Evolutionary conservation across 2,888 invertebrate genomes (phyloP).

Genomic region (Tenodera sinensis): DNA sequence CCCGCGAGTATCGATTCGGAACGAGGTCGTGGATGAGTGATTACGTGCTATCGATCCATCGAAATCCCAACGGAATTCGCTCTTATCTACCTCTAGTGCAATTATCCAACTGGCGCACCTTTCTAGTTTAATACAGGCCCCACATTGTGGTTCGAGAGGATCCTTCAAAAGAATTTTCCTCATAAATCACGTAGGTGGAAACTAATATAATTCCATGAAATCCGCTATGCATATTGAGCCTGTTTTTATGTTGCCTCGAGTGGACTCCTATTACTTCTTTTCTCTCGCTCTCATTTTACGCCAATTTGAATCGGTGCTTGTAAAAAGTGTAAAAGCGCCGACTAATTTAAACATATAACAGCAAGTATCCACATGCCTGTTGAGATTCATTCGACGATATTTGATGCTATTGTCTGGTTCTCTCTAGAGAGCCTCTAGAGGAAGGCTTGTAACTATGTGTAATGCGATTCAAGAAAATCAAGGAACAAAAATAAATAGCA

Average conservation of each 20-base stretch:
- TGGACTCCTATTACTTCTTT: background rate
- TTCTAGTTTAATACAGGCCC: background rate
- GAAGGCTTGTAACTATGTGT: too few relatives aligned
- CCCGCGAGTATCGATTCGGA: background rate
- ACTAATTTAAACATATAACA: too few relatives aligned
- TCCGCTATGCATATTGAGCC: background rate
- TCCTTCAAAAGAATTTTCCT: background rate
- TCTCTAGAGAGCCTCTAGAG: too few relatives aligned
- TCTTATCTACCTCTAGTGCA: background rate
- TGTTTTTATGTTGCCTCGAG: background rate
- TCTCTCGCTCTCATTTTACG: background rate
- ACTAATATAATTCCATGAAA: background rate
- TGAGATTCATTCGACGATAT: too few relatives aligned
- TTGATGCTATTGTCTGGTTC: too few relatives aligned
- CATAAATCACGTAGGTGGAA: background rate
- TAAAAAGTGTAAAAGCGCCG: background rate
- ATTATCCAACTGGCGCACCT: background rate
- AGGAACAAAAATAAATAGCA: too few relatives aligned
- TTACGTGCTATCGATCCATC: background rate
- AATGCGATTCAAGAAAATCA: too few relatives aligned
- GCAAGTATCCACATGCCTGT: too few relatives aligned
- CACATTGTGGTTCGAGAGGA: background rate
- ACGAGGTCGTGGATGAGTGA: background rate
- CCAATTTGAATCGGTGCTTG: background rate
- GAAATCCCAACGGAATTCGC: background rate